Evolutionary conservation across 2,888 invertebrate species (phyloP).

Genomic region (Dichetophora obliterata): DNA sequence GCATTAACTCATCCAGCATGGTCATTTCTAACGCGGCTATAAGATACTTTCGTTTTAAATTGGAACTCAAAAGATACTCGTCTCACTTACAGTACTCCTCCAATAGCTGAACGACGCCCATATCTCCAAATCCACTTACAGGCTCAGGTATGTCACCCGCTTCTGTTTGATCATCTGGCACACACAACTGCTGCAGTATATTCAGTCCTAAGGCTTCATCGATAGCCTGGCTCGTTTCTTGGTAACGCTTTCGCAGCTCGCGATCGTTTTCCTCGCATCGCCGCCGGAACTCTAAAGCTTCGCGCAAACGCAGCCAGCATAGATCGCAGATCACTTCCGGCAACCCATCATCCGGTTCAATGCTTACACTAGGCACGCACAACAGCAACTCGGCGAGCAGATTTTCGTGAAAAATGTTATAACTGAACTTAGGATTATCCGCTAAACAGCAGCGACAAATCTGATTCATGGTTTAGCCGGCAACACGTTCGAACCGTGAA

Average conservation of each 20-base stretch:
- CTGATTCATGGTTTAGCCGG: constrained; percentile 13
- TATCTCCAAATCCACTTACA: neutral
- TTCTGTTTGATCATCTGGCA: neutral
- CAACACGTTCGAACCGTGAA: neutral
- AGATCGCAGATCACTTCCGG: constrained; percentile 58
- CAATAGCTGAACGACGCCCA: constrained; percentile 14
- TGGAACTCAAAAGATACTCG: neutral
- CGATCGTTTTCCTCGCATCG: constrained; percentile 57
- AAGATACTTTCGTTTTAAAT: neutral
- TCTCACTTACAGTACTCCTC: constrained; percentile 30
- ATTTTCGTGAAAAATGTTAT: constrained; percentile 53
- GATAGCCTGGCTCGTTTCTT: constrained; percentile 54
- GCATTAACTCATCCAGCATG: constrained; percentile 33
- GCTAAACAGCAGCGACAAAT: constrained; percentile 61
- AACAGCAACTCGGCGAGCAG: constrained; percentile 52
- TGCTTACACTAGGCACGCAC: constrained; percentile 52
- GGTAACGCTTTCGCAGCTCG: constrained; percentile 53
- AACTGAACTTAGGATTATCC: constrained; percentile 56
- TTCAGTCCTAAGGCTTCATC: constrained; percentile 52
- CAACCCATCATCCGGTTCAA: constrained; percentile 55
- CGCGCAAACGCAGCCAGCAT: constrained; percentile 55
- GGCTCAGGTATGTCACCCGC: neutral
- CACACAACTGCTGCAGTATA: constrained; percentile 37
- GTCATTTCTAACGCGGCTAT: constrained; percentile 33
- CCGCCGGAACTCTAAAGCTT: constrained; percentile 56